Conservation (phyloP, 1,140 invertebrate species). For the Lanistes nyassanus region DNA sequence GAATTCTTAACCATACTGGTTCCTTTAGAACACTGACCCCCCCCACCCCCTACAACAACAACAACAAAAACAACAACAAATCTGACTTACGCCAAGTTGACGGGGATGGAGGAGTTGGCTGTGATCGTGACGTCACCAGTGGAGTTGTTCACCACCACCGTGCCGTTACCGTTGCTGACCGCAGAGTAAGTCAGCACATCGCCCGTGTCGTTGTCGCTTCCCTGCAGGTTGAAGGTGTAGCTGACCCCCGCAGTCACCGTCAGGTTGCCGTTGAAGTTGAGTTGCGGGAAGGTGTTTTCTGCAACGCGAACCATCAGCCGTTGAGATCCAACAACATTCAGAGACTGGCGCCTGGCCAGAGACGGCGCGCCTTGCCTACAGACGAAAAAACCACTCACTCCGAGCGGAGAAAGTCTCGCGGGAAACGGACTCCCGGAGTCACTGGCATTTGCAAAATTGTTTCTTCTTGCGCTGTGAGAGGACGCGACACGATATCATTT, state of each 20-base stretch:
- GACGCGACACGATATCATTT: too few species aligned
- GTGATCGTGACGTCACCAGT: background rate
- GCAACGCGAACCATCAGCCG: background rate
- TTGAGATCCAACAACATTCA: background rate
- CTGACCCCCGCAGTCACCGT: background rate
- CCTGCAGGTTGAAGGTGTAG: background rate
- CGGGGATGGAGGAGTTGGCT: background rate
- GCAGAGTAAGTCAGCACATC: background rate
- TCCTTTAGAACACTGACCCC: background rate
- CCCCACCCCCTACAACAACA: background rate
- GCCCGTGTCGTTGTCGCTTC: background rate
- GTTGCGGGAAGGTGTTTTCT: constrained; percentile 8
- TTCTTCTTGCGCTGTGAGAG: too few species aligned
- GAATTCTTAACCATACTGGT: background rate
- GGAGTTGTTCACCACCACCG: background rate
- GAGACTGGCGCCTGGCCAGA: background rate
- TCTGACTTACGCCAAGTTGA: background rate
- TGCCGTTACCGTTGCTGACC: background rate
- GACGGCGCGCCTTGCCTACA: background rate
- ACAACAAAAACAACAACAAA: background rate
- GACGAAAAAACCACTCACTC: too few species aligned
- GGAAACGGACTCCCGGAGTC: background rate
- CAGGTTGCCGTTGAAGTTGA: background rate
- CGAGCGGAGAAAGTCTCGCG: too few species aligned
- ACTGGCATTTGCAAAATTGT: background rate